Percentiles rank a stretch among this genome's conserved stretches.
Evolutionary conservation across 2,888 invertebrate species (phyloP).

Genomic region (Sclerodermus sp.): DNA sequence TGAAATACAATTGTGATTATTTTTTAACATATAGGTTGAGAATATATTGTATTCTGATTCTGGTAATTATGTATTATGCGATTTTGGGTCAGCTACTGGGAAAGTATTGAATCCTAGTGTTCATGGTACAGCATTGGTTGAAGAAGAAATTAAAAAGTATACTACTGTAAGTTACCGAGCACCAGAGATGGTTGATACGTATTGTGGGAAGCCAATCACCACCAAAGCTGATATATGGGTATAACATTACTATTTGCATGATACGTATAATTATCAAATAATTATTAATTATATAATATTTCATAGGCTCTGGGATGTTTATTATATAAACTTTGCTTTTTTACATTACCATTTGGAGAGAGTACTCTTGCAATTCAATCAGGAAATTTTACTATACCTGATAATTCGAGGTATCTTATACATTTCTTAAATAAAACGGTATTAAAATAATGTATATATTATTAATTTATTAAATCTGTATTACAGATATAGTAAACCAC

Average conservation of each 20-base stretch:
- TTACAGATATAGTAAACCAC: conserved; percentile 48
- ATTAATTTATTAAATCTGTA: conserved; percentile 9
- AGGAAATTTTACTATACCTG: conserved; percentile 83
- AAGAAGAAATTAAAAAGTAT: conserved; percentile 84
- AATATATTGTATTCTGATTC: conserved; percentile 81
- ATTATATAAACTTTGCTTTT: conserved; percentile 87
- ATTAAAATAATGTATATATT: conserved; percentile 6
- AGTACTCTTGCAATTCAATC: conserved; percentile 91
- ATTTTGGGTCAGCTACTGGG: conserved; percentile 93
- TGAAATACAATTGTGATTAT: not conserved
- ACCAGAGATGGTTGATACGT: conserved; percentile 93
- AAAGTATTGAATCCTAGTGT: conserved; percentile 70
- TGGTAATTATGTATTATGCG: conserved; percentile 85
- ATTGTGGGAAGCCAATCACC: conserved; percentile 78
- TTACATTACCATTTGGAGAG: conserved; percentile 87
- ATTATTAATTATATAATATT: conserved; percentile 7
- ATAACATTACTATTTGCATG: conserved; percentile 24
- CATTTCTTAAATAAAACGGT: conserved; percentile 1
- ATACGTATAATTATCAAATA: conserved; percentile 1
- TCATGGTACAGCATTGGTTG: conserved; percentile 71
- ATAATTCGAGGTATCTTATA: conserved; percentile 67
- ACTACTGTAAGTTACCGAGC: conserved; percentile 88
- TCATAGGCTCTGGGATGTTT: conserved; percentile 82
- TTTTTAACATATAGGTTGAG: conserved; percentile 67
- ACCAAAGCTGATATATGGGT: conserved; percentile 90